Evolutionary conservation across 2,888 invertebrate genomes (phyloP), one percentile per base, ranked within the genome.

Genomic region (Caenorhabditis sp.): DNA sequence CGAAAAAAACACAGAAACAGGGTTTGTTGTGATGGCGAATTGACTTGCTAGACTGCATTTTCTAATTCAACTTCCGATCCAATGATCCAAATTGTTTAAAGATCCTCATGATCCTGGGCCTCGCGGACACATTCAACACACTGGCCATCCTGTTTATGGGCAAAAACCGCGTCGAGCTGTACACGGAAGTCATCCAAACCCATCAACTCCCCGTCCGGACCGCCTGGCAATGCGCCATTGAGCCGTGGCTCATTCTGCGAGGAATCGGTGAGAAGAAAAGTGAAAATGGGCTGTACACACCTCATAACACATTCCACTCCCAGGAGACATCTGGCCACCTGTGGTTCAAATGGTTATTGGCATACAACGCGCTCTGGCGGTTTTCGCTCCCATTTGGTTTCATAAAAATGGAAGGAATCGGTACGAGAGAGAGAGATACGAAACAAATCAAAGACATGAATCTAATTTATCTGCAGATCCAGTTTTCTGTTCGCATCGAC

Each of bases 111-210:
- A 82, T 84, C 32, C 85, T 87, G 8, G 80, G 80, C 4, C 60
- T 85, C 37, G 85, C 87, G 5, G 87, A 87, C 76, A 82, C 84
- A 4, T 78, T 80, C 80, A 86, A 87, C 64, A 85, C 86, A 18
- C 37, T 87, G 0, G 86, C 85, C 0, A 87, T 87, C 15, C 74
- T 84, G 26, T 67, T 83, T 11, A 87, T 87, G 87, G 87, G 87
- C n/a, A 78, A 86, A 40, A 85, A 87, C 26, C 81, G 87, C 8
- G 86, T 87, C 0, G 68, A 76, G 58, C 56, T 86, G 51, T 86
- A 86, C 51, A 80, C 83, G 8, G 69, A 74, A 28, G 70, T 83
- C 35, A 81, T 85, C 26, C 55, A 69, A 32, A 80, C 69, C 0
- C 62, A 70, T 15, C 37, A 60, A 6, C 60, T 80, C 22, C 83